phyloP scores from a whole-genome alignment of 2,113 vertebrate genomes.

The Oncorhynchus gorbuscha region DNA sequence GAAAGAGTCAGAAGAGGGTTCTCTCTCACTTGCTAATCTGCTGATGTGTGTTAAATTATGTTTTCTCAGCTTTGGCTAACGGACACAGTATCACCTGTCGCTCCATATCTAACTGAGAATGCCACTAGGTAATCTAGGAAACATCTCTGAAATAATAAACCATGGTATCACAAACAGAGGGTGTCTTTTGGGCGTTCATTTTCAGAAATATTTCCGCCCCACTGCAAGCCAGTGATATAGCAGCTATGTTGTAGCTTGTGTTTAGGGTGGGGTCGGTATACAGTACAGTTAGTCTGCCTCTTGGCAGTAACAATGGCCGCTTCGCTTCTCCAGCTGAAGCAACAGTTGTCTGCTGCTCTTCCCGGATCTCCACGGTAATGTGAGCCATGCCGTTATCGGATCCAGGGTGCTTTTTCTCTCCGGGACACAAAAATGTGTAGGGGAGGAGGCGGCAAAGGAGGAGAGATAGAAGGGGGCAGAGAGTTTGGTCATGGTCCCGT shows the following conservation, averaged over 20 bases:
- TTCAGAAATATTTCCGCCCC: too few relatives aligned
- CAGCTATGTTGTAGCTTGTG: neutral
- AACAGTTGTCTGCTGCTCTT: constrained; percentile 39
- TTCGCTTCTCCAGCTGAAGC: constrained; percentile 32
- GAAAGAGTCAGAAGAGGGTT: neutral
- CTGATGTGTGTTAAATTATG: neutral
- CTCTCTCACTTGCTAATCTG: neutral
- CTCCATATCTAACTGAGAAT: too few relatives aligned
- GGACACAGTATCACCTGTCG: neutral
- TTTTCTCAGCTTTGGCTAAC: neutral
- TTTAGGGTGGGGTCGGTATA: neutral
- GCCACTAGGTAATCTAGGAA: too few relatives aligned
- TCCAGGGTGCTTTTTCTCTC: constrained; percentile 22
- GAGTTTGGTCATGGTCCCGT: constrained; percentile 75
- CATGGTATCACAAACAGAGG: too few relatives aligned
- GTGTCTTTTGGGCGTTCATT: too few relatives aligned
- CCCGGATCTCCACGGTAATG: constrained; percentile 36
- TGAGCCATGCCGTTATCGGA: constrained; percentile 37
- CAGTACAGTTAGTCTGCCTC: neutral
- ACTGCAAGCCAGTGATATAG: too few relatives aligned
- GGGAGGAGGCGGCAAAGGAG: constrained; percentile 12
- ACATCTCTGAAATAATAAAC: too few relatives aligned
- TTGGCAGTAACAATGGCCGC: neutral
- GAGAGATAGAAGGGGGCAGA: constrained; percentile 36
- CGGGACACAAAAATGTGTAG: constrained; percentile 25